These are phyloP conservation scores for Acleris literana DNA, from an alignment of 2,888 invertebrate species.

Conservation along the genomic window DNA sequence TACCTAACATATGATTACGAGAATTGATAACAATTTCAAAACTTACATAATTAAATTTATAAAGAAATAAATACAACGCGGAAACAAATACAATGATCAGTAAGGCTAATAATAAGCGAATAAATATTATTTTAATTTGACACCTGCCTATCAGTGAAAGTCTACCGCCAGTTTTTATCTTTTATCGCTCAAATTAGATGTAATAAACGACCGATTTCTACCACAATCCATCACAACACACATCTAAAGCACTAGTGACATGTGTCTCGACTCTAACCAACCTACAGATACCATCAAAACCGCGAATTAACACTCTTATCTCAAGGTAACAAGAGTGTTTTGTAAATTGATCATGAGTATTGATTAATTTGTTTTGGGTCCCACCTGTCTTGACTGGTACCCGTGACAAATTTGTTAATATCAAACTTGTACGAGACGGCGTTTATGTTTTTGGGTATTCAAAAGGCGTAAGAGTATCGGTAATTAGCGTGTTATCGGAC, in stretches of 20 bases:
- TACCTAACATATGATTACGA: too few relatives aligned
- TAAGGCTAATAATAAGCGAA: not conserved
- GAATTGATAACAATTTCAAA: too few relatives aligned
- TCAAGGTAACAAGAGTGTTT: not conserved
- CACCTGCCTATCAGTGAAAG: conserved; percentile 34
- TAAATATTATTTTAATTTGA: conserved; percentile 16
- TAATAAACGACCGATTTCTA: conserved; percentile 38
- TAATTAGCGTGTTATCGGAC: not conserved
- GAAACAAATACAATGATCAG: too few relatives aligned
- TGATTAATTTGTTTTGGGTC: conserved; percentile 4
- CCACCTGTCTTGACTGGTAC: conserved; percentile 36
- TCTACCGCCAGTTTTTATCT: conserved; percentile 21
- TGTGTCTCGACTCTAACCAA: conserved; percentile 27
- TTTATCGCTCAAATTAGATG: conserved; percentile 36
- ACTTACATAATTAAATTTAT: too few relatives aligned
- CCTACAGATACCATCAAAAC: not conserved
- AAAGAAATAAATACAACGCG: too few relatives aligned
- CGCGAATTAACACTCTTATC: not conserved
- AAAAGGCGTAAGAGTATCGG: not conserved
- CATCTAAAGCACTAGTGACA: conserved; percentile 42
- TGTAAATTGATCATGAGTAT: not conserved
- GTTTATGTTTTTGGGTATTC: conserved; percentile 10
- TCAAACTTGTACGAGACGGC: conserved; percentile 35
- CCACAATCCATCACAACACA: conserved; percentile 38
- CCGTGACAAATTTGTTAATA: conserved; percentile 41